Evolutionary conservation across 2,797 vertebrate genomes (phyloP), one percentile per base, ranked within the genome.

Genomic region (Danio tinwini): DNA sequence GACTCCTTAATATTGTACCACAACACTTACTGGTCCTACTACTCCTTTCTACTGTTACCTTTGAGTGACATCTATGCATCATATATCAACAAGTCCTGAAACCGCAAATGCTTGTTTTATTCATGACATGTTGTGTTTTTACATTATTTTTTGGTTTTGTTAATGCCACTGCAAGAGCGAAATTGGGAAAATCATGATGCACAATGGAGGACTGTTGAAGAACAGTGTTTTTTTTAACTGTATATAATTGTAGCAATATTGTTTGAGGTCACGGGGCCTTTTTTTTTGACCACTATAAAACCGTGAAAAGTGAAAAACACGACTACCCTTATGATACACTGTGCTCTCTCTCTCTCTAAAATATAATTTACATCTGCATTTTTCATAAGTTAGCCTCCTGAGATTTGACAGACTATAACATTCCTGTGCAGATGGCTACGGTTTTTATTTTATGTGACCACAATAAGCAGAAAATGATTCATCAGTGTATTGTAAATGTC

Each of bases 61-160:
- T 67, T 81, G 65, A 71, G 52, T 58, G 70, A 39, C 74, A 70
- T 81, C 80, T 85, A 74, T 80, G 81, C 67, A 83, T 63, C 63
- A 78, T 78, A 29, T 29, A 74, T n/a, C 80, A 59, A 52, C 19
- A 17, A 78, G 52, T 21, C n/a, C 52, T 45, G 72, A 63, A 47
- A 72, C 45, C 47, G 47, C 40, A 39, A 79, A 29, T 76, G 50
- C 62, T 67, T 67, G 14, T 67, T 65, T 68, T 47, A 44, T 68
- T 29, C 6, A 44, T 47, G 68, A 49, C 12, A 67, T 47, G 42
- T 29, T 45, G 7, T 62, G 13, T 76, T 65, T 14, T 29, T 29
- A 29, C 29, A 29, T 3, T 29, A 11, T 64, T 2, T 69, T 12
- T 62, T 64, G 29, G 16, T 50, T 74, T 7, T 17, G 39, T 53